These are phyloP conservation scores for Parazoanthus darwini DNA, from an alignment of 92 coral and sea anemone species.

Conservation along the genomic window DNA sequence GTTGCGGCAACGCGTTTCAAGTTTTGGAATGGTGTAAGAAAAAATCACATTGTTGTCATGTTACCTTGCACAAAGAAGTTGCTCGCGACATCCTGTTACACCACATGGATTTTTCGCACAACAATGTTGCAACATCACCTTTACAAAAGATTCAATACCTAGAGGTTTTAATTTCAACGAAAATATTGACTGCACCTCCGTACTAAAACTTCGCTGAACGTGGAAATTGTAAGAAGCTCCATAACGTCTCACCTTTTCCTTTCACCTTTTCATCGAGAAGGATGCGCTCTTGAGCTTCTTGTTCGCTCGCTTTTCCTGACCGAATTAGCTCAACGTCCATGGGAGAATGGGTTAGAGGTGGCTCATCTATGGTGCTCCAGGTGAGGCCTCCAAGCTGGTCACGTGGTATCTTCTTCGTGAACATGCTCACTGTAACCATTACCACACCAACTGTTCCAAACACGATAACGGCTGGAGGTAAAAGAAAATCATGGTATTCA, in stretches of 20 bases:
- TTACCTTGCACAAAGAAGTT: no score
- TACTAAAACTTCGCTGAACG: no score
- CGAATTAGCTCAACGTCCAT: neutral
- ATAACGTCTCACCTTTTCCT: neutral
- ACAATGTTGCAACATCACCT: conserved; percentile 40
- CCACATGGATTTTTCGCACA: neutral
- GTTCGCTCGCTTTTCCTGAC: neutral
- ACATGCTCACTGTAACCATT: conserved; percentile 75
- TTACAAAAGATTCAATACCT: no score
- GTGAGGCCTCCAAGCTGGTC: conserved; percentile 95
- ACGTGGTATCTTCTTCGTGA: conserved; percentile 79
- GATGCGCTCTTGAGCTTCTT: neutral
- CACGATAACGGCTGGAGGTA: conserved; percentile 59
- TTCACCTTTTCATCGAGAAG: neutral
- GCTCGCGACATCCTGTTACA: no score
- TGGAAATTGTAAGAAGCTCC: neutral
- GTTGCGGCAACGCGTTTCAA: no score
- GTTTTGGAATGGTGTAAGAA: no score
- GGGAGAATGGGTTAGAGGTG: conserved; percentile 62
- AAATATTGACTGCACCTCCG: no score
- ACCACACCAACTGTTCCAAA: conserved; percentile 77
- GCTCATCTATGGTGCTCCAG: conserved; percentile 86
- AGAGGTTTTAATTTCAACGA: neutral
- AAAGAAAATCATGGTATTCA: neutral
- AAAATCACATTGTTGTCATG: no score